Base-by-base conservation (phyloP, 2,888 invertebrate species). In the Metallyticus violacea region DNA sequence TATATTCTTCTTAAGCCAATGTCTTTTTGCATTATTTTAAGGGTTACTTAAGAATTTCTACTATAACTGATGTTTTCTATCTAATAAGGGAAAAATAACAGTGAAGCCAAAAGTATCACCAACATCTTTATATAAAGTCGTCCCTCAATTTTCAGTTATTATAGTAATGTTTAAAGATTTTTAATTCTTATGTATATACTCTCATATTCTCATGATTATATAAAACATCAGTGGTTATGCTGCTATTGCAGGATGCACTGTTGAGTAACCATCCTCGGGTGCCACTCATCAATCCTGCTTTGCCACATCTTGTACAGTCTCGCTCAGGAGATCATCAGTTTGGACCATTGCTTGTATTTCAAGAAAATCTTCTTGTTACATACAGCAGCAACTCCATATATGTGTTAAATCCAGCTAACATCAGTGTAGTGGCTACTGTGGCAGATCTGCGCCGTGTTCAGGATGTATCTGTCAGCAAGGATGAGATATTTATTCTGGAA, bases 401-500 rank as follows among this genome's bases (percentile, higher is more conserved):
- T 90, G 93, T 98, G 83, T 92, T 98, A 78, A 96, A 97, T 92
- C 95, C 97, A 27, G 92, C 94, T 78, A 93, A 94, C 86, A 93
- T 95, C 88, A 93, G 93, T 83, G 94, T 97, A 15, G 93, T 96
- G 83, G 95, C 95, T 0, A 94, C 94, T 4, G 94, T 96, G 26
- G 93, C 94, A 0, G 89, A 88, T 28, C 85, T 89, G 9, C 87
- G 88, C 2, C 26, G 83, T 7, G 87, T 88, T 6, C 86, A 78
- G 79, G 88, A 85, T 27, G 87, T 89, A 15, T 86, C 89, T 76
- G 88, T 89, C 25, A 89, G 89, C 40, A 85, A 90, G 7, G 90
- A 90, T 85, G 93, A 93, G 89, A 95, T 98, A 89, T 97, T 97
- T 92, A 93, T 98, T 83, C 92, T 98, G 89, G 96, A 97, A 91